Evolutionary conservation across 2,797 vertebrate species (phyloP).

Genomic region (Leuciscus waleckii): DNA sequence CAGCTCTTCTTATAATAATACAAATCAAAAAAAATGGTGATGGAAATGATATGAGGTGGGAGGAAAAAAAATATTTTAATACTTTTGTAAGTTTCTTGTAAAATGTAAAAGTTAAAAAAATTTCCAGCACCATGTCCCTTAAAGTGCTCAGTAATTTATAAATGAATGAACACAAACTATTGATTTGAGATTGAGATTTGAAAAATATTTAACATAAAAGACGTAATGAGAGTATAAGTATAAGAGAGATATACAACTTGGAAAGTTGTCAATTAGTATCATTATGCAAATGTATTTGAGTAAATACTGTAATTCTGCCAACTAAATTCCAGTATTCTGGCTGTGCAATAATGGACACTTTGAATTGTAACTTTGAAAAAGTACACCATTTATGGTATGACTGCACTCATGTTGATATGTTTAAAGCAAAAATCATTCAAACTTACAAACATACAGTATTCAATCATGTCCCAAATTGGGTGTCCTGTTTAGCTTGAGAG

Average conservation of each 20-base stretch:
- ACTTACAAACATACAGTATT: not conserved
- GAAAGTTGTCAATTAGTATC: not conserved
- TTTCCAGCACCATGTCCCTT: not conserved
- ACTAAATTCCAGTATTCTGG: not conserved
- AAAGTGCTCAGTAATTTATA: not conserved
- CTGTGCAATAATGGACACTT: not conserved
- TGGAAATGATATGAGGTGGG: not conserved
- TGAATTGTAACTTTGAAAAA: not conserved
- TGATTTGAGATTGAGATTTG: not conserved
- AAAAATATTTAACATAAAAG: not conserved
- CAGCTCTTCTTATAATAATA: not conserved
- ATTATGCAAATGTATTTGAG: not conserved
- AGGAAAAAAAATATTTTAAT: not conserved
- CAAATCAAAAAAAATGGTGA: not conserved
- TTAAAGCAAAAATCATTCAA: not conserved
- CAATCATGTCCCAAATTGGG: not conserved
- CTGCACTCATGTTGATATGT: not conserved
- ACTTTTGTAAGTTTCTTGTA: not conserved
- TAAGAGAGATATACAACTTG: not conserved
- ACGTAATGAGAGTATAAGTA: not conserved
- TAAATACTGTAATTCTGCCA: not conserved
- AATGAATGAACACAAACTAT: not conserved
- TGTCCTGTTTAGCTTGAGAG: constrained; percentile 3
- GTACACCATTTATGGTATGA: not conserved
- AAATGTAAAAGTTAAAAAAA: no score